Evolutionary conservation across 2,113 vertebrate species (phyloP).

Genomic region (Ciconia boyciana): DNA sequence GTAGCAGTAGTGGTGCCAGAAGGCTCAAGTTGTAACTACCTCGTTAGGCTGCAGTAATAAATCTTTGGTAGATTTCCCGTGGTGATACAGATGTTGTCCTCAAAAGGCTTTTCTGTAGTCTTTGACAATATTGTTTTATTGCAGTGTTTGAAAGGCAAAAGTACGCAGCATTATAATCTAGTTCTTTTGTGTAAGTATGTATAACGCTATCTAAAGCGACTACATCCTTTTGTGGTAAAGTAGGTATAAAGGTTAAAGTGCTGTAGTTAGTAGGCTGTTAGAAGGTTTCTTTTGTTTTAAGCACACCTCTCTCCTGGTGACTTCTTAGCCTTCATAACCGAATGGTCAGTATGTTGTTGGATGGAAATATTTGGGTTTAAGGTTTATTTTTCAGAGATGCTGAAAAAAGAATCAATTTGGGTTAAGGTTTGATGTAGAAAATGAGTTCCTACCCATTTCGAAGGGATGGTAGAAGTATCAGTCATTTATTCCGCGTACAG

Average conservation of each 20-base stretch:
- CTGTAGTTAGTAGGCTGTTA: not conserved
- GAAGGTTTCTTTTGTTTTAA: not conserved
- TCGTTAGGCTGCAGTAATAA: not conserved
- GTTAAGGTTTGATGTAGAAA: not conserved
- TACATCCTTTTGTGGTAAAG: not conserved
- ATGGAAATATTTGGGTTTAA: not conserved
- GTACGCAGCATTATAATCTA: not conserved
- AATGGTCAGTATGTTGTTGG: not conserved
- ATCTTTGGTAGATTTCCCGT: not conserved
- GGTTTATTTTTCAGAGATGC: not conserved
- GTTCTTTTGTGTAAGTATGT: not conserved
- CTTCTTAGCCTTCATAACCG: not conserved
- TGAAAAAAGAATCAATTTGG: accelerated
- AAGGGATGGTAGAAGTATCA: not conserved
- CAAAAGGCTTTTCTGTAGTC: not conserved
- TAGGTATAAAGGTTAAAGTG: not conserved
- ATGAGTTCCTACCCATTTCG: not conserved
- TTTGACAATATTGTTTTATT: not conserved
- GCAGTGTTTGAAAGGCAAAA: not conserved
- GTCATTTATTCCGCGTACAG: too few species aligned
- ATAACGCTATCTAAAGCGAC: not conserved
- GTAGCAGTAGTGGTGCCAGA: accelerated
- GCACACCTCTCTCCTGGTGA: not conserved
- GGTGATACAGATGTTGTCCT: not conserved
- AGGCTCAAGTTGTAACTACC: accelerated